A percentile compares a stretch with the other conserved stretches of the same genome.
These are phyloP conservation scores for Salvelinus sp. DNA, from an alignment of 2,113 vertebrate genomes.

Conservation along the genomic window DNA sequence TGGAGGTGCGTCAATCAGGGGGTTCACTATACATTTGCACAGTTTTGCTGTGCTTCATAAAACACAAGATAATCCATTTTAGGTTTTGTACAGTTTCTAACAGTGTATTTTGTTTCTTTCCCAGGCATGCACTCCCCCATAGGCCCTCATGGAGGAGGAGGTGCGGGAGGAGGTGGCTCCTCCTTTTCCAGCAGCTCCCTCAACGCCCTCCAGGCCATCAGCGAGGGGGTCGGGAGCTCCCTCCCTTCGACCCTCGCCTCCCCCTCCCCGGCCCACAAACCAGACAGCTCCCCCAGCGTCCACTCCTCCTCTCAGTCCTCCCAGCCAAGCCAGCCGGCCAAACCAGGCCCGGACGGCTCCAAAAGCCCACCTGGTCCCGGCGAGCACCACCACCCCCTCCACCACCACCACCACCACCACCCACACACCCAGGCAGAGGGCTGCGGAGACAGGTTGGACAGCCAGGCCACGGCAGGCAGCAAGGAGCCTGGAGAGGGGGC, in stretches of 20 bases:
- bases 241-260: constrained; percentile 89
- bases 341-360: constrained; percentile 68
- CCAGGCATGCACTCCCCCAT: constrained; percentile 92
- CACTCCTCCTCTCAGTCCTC: constrained; percentile 68
- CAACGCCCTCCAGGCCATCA: constrained; percentile 96
- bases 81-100: not conserved
- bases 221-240: constrained; percentile 94
- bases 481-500: constrained; percentile 82
- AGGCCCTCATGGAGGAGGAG: constrained; percentile 78
- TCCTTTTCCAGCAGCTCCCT: constrained; percentile 96
- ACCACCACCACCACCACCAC: constrained; percentile 27
- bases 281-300: constrained; percentile 88
- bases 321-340: constrained; percentile 65
- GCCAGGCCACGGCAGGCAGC: constrained; percentile 70
- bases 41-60: no score
- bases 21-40: not conserved
- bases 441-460: constrained; percentile 83
- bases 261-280: constrained; percentile 81
- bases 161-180: constrained; percentile 66
- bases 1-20: constrained; percentile 77
- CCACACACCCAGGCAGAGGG: constrained; percentile 78
- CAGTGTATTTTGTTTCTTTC: constrained; percentile 20
- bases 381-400: constrained; percentile 61
- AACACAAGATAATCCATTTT: no score
- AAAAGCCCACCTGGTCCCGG: constrained; percentile 79